Evolutionary conservation across 1,140 invertebrate genomes (phyloP).

Genomic region (Microplitis mediator): DNA sequence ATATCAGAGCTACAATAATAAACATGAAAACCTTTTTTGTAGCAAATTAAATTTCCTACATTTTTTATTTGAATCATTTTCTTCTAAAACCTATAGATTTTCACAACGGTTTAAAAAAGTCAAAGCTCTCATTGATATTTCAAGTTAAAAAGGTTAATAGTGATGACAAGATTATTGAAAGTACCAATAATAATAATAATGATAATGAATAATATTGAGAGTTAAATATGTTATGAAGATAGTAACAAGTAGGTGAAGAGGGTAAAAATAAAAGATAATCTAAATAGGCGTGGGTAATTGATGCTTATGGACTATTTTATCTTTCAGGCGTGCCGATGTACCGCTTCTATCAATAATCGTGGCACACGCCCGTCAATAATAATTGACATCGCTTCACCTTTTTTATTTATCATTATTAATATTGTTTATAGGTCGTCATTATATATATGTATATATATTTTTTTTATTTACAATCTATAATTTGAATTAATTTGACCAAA

Average conservation of each 20-base stretch:
- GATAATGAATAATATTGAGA: not conserved
- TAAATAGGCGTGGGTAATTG: conserved; percentile 25
- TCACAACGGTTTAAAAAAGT: too few species aligned
- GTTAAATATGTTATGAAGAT: not conserved
- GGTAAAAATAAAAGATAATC: conserved; percentile 11
- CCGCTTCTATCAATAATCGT: conserved; percentile 24
- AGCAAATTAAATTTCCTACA: too few species aligned
- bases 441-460: too few species aligned
- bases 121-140: too few species aligned
- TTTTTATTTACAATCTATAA: too few species aligned
- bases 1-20: too few species aligned
- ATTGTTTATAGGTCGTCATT: not conserved
- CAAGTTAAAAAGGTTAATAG: not conserved
- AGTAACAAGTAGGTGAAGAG: not conserved
- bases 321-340: conserved; percentile 25
- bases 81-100: too few species aligned
- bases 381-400: not conserved
- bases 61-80: too few species aligned
- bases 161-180: not conserved
- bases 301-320: conserved; percentile 32
- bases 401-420: not conserved
- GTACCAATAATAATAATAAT: too few species aligned
- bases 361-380: conserved; percentile 18
- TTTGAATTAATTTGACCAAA: too few species aligned
- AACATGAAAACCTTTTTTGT: too few species aligned